Evolutionary conservation across 2,888 invertebrate genomes (phyloP).

Genomic region (Arge pagana): DNA sequence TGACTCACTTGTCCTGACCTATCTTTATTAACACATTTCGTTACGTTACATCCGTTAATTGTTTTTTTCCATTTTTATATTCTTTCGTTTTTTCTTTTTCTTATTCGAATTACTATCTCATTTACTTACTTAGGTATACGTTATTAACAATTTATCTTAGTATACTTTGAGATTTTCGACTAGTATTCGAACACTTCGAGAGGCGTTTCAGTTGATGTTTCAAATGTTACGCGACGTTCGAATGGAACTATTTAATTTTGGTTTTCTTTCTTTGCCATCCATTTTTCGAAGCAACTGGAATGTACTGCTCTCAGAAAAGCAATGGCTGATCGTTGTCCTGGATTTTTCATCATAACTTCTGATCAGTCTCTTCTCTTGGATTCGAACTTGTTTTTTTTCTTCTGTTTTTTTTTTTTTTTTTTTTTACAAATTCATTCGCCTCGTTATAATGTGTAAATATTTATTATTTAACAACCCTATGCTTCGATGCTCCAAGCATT

Average conservation of each 20-base stretch:
- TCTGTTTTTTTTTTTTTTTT: background rate
- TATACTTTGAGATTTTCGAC: constrained; percentile 30
- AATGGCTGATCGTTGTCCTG: background rate
- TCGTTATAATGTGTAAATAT: constrained; percentile 16
- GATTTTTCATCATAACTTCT: background rate
- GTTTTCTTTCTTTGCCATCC: background rate
- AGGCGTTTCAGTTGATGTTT: background rate
- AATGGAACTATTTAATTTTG: background rate
- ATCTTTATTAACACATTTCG: constrained; percentile 11
- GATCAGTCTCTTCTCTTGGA: background rate
- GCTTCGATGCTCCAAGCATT: too few relatives aligned
- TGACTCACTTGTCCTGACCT: constrained; percentile 21
- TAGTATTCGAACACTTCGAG: constrained; percentile 14
- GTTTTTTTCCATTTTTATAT: constrained; percentile 15
- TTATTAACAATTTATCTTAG: constrained; percentile 20
- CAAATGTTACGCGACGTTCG: background rate
- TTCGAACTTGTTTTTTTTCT: constrained; percentile 13
- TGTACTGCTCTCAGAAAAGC: background rate
- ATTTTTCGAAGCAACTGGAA: background rate
- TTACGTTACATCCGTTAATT: constrained; percentile 10
- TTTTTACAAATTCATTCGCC: constrained; percentile 17
- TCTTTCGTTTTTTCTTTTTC: constrained; percentile 20
- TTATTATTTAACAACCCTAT: too few relatives aligned
- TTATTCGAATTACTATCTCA: constrained; percentile 16
- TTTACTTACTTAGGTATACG: constrained; percentile 24